phyloP scores from a whole-genome alignment of 2,888 invertebrate species.

The Euplagia quadripunctaria region DNA sequence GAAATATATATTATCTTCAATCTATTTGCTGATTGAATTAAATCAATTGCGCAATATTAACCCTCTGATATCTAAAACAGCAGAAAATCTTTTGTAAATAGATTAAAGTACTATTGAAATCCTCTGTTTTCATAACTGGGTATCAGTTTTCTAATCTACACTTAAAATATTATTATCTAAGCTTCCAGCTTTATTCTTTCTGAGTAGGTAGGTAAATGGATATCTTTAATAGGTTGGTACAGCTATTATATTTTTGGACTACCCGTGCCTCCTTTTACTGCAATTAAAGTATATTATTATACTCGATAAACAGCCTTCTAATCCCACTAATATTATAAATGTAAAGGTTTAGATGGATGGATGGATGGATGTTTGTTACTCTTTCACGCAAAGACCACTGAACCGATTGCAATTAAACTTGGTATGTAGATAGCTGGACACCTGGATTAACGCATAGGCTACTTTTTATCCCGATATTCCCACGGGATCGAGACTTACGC shows the following conservation, averaged over 20 bases:
- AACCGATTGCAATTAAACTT: no score
- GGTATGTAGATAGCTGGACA: no score
- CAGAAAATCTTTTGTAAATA: neutral
- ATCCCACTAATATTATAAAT: no score
- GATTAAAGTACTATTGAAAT: neutral
- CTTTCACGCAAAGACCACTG: no score
- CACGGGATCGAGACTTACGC: no score
- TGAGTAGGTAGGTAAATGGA: neutral
- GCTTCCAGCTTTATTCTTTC: neutral
- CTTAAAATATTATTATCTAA: neutral
- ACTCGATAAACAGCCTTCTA: no score
- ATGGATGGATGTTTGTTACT: no score
- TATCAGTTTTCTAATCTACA: conserved; percentile 13
- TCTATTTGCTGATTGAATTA: no score
- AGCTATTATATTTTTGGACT: neutral
- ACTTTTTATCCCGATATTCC: no score
- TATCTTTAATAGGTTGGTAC: neutral
- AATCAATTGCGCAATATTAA: neutral
- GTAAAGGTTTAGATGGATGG: no score
- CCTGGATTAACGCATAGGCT: no score
- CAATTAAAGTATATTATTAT: neutral
- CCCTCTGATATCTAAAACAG: neutral
- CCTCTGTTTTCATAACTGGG: conserved; percentile 3
- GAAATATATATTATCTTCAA: no score
- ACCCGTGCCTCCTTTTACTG: neutral